These are phyloP conservation scores for Callyntrura sp. DNA, from an alignment of 2,888 invertebrate species.

Conservation along the genomic window DNA sequence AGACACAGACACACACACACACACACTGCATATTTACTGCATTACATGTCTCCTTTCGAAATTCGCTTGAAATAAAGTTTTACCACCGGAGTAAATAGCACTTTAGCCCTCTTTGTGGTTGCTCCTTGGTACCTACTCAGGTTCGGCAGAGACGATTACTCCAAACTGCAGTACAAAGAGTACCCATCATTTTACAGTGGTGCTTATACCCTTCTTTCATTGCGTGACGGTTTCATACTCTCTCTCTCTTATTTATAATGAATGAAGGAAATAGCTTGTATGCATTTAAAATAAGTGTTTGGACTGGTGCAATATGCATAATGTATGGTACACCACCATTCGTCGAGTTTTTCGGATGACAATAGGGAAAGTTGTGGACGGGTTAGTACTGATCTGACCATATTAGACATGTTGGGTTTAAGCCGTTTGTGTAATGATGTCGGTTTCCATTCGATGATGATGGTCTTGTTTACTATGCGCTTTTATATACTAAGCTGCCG, in stretches of 20 bases:
- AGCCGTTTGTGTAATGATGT: conserved; percentile 55
- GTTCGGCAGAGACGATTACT: background rate
- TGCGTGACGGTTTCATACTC: no score
- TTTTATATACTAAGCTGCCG: background rate
- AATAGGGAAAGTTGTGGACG: conserved; percentile 37
- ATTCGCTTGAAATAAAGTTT: background rate
- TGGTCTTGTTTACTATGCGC: conserved; percentile 41
- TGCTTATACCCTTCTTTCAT: no score
- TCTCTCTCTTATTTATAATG: conserved; percentile 26
- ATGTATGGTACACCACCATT: background rate
- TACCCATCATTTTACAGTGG: background rate
- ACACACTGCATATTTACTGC: no score
- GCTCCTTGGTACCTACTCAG: background rate
- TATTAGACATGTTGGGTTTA: conserved; percentile 60
- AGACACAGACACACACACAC: no score
- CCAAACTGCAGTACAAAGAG: background rate
- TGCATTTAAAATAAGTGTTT: background rate
- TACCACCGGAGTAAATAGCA: background rate
- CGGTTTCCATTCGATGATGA: conserved; percentile 20
- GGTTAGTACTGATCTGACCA: conserved; percentile 19
- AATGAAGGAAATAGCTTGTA: background rate
- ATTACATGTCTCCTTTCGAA: no score
- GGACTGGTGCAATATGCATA: background rate
- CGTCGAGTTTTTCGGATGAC: background rate
- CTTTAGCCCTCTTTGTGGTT: background rate